phyloP scores from a whole-genome alignment of 2,797 vertebrate species.

The Aratinga solstitialis region DNA sequence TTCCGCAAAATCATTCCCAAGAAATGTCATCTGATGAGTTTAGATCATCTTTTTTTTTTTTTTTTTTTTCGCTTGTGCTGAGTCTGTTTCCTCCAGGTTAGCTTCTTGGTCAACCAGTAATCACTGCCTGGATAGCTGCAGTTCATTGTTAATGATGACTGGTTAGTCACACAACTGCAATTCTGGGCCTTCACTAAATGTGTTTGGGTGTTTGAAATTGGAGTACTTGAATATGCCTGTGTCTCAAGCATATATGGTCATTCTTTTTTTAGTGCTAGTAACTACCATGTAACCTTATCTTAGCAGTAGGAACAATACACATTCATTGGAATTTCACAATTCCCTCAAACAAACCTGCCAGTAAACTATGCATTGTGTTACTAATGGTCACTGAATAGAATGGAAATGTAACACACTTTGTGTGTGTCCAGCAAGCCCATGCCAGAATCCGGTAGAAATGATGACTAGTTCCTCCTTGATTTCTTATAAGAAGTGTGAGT shows the following conservation, averaged over 20 bases:
- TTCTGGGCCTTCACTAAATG: neutral
- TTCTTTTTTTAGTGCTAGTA: neutral
- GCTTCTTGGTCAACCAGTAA: neutral
- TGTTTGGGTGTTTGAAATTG: neutral
- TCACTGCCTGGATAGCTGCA: neutral
- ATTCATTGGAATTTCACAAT: neutral
- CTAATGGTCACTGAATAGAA: neutral
- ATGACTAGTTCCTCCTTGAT: neutral
- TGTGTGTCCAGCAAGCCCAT: neutral
- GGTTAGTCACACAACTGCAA: neutral
- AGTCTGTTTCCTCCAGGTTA: neutral
- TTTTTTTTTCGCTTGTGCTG: neutral
- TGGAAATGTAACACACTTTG: neutral
- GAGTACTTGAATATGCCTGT: neutral
- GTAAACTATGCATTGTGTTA: neutral
- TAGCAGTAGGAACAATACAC: neutral
- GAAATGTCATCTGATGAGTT: neutral
- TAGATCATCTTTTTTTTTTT: neutral
- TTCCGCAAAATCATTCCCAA: neutral
- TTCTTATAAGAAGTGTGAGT: neutral
- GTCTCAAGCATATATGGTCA: neutral
- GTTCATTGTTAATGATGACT: neutral
- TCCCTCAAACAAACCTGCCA: neutral
- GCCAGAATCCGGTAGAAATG: neutral
- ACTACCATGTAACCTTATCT: neutral